Base-by-base conservation (phyloP, 2,888 invertebrate species). In the Drosophila paramelanica region DNA sequence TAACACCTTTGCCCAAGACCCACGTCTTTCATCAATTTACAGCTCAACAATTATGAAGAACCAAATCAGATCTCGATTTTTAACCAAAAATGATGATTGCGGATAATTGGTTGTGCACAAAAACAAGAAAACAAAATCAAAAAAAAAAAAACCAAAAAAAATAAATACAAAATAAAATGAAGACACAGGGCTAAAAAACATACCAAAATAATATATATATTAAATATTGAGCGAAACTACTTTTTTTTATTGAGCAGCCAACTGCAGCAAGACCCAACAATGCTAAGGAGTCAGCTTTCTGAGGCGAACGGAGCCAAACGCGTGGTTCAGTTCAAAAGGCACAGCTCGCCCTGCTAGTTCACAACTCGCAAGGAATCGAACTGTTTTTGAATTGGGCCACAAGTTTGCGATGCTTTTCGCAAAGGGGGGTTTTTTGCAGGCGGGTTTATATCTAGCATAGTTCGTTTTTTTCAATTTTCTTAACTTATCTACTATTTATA, bases 51-150 rank as follows among this genome's bases (percentile, higher is more conserved):
- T 66, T 73, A 62, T 45, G 56, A 55, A 75, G 67, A 74, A 67
- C 47, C 55, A 66, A 82, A 84, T 79, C 81, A 80, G 81, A 90
- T 91, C 91, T 90, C 87, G 90, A 92, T 91, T 91, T 92, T 91
- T 91, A 91, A 82, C 77, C 76, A 79, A 86, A 90, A 83, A 92
- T 91, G 91, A 91, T 91, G 91, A 92, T 91, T 91, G 91, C 91
- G 91, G 91, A 91, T 92, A 91, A 91, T 91, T 91, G 91, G 91
- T 92, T 91, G 91, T 90, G 90, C 91, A 92, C 91, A 91, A 79
- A 82, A 80, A 82, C 42, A 53, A 53, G 31, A 27, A 31, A 36
- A 49, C 39, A 59, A 13, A 52, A 41, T 38, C 31, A 8, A 39
- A 2, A 52, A 52, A 11, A 33, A 33, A 33, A 33, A 33, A 46